Evolutionary conservation across 1,140 invertebrate species (phyloP).

Genomic region (Reticulitermes speratus): DNA sequence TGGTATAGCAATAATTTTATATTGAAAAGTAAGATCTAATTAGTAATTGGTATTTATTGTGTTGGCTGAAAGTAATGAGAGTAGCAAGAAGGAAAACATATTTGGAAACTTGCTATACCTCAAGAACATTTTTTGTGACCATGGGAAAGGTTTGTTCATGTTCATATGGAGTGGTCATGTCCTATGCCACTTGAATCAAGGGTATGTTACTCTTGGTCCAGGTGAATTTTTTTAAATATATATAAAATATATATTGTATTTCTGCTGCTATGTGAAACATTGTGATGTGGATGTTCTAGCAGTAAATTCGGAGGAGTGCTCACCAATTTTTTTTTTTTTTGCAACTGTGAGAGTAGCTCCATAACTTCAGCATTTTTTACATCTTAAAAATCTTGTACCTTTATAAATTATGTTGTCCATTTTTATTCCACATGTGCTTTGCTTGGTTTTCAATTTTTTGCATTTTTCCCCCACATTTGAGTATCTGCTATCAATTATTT

Average conservation of each 20-base stretch:
- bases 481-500: slow-evolving; percentile 49
- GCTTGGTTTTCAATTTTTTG: slow-evolving; percentile 34
- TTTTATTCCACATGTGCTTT: slow-evolving; percentile 35
- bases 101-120: slow-evolving; percentile 19
- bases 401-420: slow-evolving; percentile 33
- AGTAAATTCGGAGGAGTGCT: slow-evolving; percentile 62
- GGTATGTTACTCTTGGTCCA: slow-evolving; percentile 40
- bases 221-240: slow-evolving; percentile 36
- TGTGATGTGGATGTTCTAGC: slow-evolving; percentile 80
- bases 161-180: slow-evolving; percentile 30
- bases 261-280: slow-evolving; percentile 64
- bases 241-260: slow-evolving; percentile 74
- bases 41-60: slow-evolving; percentile 18
- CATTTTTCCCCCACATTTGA: slow-evolving; percentile 36
- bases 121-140: slow-evolving; percentile 20
- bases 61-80: background rate
- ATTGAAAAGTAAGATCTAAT: background rate
- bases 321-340: slow-evolving; percentile 7
- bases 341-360: slow-evolving; percentile 7
- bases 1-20: slow-evolving; percentile 33
- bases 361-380: slow-evolving; percentile 19
- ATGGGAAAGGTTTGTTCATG: slow-evolving; percentile 31
- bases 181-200: slow-evolving; percentile 36
- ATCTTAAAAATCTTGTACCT: slow-evolving; percentile 2
- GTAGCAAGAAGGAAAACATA: background rate